These are phyloP conservation scores for Musca vetustissima DNA, from an alignment of 1,140 invertebrate species.

Conservation along the genomic window DNA sequence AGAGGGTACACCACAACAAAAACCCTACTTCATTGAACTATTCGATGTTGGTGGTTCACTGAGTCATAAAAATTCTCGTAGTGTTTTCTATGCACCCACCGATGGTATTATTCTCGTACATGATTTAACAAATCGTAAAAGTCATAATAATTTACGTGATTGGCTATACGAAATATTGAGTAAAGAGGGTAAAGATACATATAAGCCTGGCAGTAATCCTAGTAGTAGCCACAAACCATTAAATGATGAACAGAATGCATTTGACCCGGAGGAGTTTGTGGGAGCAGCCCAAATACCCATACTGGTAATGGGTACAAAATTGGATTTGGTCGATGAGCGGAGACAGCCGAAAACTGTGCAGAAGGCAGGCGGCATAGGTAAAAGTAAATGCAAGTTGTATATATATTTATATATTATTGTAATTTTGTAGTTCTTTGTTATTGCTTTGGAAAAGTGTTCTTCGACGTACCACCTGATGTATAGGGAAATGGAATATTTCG, in stretches of 20 bases:
- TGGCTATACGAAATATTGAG: slow-evolving; percentile 91
- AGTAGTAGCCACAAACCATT: slow-evolving; percentile 31
- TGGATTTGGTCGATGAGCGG: slow-evolving; percentile 77
- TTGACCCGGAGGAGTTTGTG: slow-evolving; percentile 90
- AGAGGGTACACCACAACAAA: slow-evolving; percentile 88
- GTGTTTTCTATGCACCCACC: slow-evolving; percentile 89
- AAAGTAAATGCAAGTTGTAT: slow-evolving; percentile 13
- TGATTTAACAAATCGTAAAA: slow-evolving; percentile 95
- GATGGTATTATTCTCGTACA: slow-evolving; percentile 95
- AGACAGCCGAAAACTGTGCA: slow-evolving; percentile 65
- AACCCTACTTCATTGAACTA: slow-evolving; percentile 90
- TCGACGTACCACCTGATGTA: too few relatives aligned
- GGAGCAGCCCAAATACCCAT: slow-evolving; percentile 84
- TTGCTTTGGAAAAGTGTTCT: too few relatives aligned
- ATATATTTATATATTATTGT: too few relatives aligned
- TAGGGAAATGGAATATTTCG: too few relatives aligned
- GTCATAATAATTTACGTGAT: slow-evolving; percentile 87
- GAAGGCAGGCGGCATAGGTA: slow-evolving; percentile 66
- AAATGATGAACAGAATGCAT: slow-evolving; percentile 49
- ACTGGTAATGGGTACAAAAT: slow-evolving; percentile 90
- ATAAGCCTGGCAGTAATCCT: slow-evolving; percentile 35
- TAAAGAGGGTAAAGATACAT: slow-evolving; percentile 65
- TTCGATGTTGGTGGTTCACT: slow-evolving; percentile 96
- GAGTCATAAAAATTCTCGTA: slow-evolving; percentile 86
- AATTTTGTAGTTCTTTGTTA: too few relatives aligned